Percentiles rank a stretch among this genome's conserved stretches.
Conservation (phyloP, 2,888 invertebrate genomes). For the Agrochola lota region DNA sequence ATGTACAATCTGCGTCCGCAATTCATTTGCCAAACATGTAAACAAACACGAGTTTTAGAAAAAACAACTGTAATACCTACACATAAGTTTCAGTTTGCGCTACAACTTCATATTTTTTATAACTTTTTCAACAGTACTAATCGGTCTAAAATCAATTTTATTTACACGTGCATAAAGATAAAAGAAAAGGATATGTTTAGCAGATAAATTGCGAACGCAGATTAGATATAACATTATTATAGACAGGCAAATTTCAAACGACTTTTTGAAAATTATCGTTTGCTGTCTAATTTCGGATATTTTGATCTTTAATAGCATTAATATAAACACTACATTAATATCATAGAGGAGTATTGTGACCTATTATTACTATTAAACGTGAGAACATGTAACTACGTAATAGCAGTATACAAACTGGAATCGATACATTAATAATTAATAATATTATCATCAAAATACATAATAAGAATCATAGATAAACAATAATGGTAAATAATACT, state of each 20-base stretch:
- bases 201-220: no score
- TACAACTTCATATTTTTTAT: no score
- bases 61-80: no score
- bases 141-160: no score
- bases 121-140: no score
- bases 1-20: neutral
- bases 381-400: conserved; percentile 55
- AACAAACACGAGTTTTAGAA: no score
- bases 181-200: no score
- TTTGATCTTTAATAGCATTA: conserved; percentile 28
- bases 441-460: conserved; percentile 40
- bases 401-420: conserved; percentile 55
- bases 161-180: no score
- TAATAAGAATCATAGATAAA: conserved; percentile 52
- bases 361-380: conserved; percentile 60
- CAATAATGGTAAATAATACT: conserved; percentile 58
- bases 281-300: neutral
- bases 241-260: neutral
- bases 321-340: conserved; percentile 52
- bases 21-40: no score
- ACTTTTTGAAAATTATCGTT: neutral
- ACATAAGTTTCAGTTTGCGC: no score
- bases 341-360: conserved; percentile 64
- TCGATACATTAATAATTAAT: conserved; percentile 35
- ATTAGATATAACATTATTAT: neutral